Evolutionary conservation across 1,140 invertebrate species (phyloP).

Genomic region (Caenorhabditis briggsae): DNA sequence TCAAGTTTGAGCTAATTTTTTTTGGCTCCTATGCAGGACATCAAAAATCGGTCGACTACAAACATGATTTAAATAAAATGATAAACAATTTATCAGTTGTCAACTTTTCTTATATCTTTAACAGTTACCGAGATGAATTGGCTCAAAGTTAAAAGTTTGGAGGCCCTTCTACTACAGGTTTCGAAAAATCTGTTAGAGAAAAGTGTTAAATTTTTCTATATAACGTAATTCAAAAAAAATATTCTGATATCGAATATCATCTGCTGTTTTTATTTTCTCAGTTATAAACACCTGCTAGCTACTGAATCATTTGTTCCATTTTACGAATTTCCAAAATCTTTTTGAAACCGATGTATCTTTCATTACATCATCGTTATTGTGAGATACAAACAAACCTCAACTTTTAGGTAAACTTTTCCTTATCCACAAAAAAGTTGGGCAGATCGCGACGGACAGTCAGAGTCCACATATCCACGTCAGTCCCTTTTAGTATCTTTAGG

Average conservation of each 20-base stretch:
- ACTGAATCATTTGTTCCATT: neutral
- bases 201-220: no score
- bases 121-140: no score
- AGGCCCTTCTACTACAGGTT: no score
- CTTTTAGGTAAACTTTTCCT: conserved; percentile 35
- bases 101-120: no score
- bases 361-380: neutral
- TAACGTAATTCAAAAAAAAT: no score
- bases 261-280: neutral
- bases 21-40: no score
- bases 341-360: conserved; percentile 1
- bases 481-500: neutral
- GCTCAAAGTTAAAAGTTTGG: no score
- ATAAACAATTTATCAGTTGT: no score
- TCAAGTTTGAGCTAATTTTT: no score
- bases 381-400: conserved; percentile 20
- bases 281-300: neutral
- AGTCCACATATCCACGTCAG: conserved; percentile 21
- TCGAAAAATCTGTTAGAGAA: no score
- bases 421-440: neutral
- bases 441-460: conserved; percentile 1
- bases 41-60: no score
- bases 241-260: neutral
- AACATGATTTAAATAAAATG: no score
- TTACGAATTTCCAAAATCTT: neutral